Evolutionary conservation across 2,113 vertebrate species (phyloP), one percentile per base, ranked within the genome.

Genomic region (Scopus umbretta): DNA sequence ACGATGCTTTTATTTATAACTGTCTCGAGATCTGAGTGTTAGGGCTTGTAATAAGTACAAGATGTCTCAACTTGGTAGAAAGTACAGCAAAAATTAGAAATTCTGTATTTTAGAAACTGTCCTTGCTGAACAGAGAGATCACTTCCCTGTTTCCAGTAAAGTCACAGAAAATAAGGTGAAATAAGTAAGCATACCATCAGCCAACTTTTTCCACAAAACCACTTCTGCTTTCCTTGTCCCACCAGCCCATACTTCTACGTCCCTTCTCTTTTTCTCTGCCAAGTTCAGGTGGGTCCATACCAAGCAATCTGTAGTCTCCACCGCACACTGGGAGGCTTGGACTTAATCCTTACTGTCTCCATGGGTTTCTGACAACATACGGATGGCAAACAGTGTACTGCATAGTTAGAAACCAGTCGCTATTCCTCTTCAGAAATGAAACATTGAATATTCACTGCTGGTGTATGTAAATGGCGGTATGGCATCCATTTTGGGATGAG

Each of bases 231-330:
- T 58, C 56, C 52, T 72, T 80, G 62, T 55, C 71, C 25, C 75
- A 17, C 16, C 43, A 88, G 32, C 42, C 65, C 22, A 3, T 14
- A 2, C 14, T 56, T 59, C 14, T 38, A 0, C 1, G 1, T 45
- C 47, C 65, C 25, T 26, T 79, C 26, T 36, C 20, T 86, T 75
- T 75, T 67, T 67, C 29, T 13, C 36, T 67, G 47, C 36, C 43
- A 36, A 9, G 47, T 45, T 29, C 52, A 26, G 13, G 10, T 63
- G 63, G 38, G 14, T 70, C 47, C 36, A 8, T 63, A n/a, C 36
- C 14, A 42, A 67, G 43, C 29, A n/a, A 17, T 50, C 49, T 52
- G 1, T 16, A 30, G 38, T 30, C 19, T 94, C 55, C 22, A 5
- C 26, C 63, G 62, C 7, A 1, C 32, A 47, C 32, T 29, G 45